These are phyloP conservation scores for Apodemus sylvaticus DNA, from an alignment of 2,113 vertebrate genomes.

Conservation along the genomic window DNA sequence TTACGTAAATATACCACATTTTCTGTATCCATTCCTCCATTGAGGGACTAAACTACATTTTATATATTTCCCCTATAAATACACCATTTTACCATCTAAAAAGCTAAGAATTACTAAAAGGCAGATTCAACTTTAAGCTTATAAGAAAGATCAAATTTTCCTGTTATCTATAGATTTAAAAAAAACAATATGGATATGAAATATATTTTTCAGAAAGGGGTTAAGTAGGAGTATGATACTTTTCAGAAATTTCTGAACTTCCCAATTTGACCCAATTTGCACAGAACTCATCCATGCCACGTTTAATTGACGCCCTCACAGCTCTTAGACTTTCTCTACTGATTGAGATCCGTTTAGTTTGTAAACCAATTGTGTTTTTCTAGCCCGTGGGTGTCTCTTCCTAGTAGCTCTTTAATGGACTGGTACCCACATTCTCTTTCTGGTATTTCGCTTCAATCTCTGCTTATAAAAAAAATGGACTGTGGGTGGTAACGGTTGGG, in stretches of 20 bases:
- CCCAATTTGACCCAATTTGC: not conserved
- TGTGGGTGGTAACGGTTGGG: not conserved
- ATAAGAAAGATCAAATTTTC: not conserved
- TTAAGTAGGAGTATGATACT: not conserved
- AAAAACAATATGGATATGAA: too few relatives aligned
- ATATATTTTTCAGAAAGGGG: not conserved
- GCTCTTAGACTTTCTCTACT: not conserved
- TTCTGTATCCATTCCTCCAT: too few relatives aligned
- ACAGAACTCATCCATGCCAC: not conserved
- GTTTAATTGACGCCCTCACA: not conserved
- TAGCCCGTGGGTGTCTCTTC: not conserved
- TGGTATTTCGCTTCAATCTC: not conserved
- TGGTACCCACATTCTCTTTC: not conserved
- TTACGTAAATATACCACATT: too few relatives aligned
- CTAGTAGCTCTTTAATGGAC: not conserved
- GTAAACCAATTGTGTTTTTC: not conserved
- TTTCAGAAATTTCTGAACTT: not conserved
- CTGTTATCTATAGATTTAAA: not conserved
- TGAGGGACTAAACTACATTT: not conserved
- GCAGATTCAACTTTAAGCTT: not conserved
- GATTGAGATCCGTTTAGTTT: not conserved
- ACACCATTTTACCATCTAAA: not conserved
- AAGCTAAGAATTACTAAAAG: not conserved
- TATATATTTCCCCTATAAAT: not conserved
- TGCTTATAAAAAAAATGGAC: conserved; percentile 47